These are phyloP conservation scores for Lucifuga dentata DNA, from an alignment of 2,113 vertebrate genomes.

Conservation along the genomic window DNA sequence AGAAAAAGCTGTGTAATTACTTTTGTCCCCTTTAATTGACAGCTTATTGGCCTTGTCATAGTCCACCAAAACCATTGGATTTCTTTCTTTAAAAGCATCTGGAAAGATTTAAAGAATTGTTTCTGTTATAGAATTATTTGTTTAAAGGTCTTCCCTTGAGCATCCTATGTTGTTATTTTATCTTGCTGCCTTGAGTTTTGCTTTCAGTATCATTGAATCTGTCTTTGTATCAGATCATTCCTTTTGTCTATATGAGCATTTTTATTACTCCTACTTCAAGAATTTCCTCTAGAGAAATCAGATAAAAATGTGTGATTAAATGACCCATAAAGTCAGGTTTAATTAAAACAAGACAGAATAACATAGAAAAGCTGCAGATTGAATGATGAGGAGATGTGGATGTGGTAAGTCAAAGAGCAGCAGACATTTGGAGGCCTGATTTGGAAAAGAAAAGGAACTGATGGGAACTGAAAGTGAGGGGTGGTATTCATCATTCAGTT, in stretches of 20 bases:
- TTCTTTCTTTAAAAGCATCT: constrained; percentile 52
- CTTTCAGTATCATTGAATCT: background rate
- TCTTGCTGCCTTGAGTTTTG: background rate
- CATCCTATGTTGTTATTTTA: constrained; percentile 32
- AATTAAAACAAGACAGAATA: constrained; percentile 23
- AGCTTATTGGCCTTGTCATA: constrained; percentile 29
- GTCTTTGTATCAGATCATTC: no score
- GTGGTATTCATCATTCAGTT: constrained; percentile 46
- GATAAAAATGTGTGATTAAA: constrained; percentile 4
- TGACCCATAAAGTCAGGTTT: constrained; percentile 5
- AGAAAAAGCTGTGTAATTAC: constrained; percentile 44
- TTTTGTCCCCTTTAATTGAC: constrained; percentile 50
- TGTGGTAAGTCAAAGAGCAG: constrained; percentile 22
- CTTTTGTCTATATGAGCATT: constrained; percentile 1
- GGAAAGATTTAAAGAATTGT: constrained; percentile 51
- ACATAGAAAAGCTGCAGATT: constrained; percentile 2
- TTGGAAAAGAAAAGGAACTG: constrained; percentile 13
- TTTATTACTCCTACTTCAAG: background rate
- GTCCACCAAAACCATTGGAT: constrained; percentile 20
- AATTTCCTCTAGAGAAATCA: constrained; percentile 14
- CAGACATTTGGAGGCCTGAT: constrained; percentile 18
- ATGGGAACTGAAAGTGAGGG: constrained; percentile 29
- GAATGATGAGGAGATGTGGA: constrained; percentile 32
- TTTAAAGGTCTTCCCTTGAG: constrained; percentile 3
- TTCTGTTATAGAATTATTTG: constrained; percentile 31